Base-by-base conservation (phyloP, 2,888 invertebrate species). In the Exephanes ischioxanthus region DNA sequence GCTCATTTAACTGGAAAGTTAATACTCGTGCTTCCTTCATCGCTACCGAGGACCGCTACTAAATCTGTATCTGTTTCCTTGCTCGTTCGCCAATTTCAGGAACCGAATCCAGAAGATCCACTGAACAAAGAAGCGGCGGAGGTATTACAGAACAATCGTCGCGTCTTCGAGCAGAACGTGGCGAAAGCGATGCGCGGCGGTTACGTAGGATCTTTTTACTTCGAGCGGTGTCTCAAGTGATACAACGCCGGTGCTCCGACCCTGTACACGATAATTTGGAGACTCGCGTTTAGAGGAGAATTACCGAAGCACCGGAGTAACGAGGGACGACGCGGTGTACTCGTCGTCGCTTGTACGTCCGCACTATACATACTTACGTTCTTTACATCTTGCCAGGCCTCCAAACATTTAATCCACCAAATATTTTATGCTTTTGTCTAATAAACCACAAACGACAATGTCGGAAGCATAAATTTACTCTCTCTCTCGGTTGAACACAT, bases 71-170 rank as follows among this genome's bases (percentile, higher is more conserved):
- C 0, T 16, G 45, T 16, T 48, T 48, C 16, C 4, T 48, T 48
- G 45, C 16, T 48, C 45, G 3, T 4, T 48, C 16, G 45, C 1
- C 45, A 48, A 16, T 67, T 85, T 94, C 92, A 98, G 98, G 99
- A 99, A 95, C 99, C 99, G 70, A 99, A 99, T 95, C 99, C 99
- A 2, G 99, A 99, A 95, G 99, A 99, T 95, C 99, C 99, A 11
- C 94, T 99, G 89, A 99, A 99, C 94, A 99, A 99, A 95, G 99
- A 99, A 95, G 99, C 99, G 16, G 99, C 99, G 3, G 99, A 99
- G 94, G 98, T 99, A 84, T 96, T 99, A 88, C 98, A 99, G 93
- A 98, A 97, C 94, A 99, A 99, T 95, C 96, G 98, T 93, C 96
- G 98, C 91, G 95, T 98, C 87, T 99, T 99, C 94, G 99, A 99